Conservation (phyloP, 2,113 vertebrate species). For the Crotophaga sulcirostris region DNA sequence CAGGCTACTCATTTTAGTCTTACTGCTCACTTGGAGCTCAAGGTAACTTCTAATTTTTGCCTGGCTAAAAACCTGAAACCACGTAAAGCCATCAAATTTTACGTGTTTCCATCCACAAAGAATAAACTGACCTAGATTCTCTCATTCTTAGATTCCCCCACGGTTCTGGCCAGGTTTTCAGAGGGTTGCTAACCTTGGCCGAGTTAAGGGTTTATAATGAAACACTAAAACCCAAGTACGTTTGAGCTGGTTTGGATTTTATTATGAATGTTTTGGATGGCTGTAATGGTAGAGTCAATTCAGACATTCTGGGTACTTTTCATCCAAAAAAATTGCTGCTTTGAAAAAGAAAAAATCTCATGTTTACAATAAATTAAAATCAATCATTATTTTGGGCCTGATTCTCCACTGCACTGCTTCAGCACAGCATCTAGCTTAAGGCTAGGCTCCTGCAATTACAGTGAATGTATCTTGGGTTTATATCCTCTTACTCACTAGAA, state of each 20-base stretch:
- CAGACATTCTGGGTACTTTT: constrained; percentile 30
- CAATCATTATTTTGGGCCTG: constrained; percentile 34
- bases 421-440: constrained; percentile 15
- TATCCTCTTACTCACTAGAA: neutral
- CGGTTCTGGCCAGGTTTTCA: constrained; percentile 43
- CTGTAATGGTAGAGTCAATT: constrained; percentile 48
- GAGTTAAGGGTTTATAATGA: constrained; percentile 64
- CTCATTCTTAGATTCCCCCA: constrained; percentile 51
- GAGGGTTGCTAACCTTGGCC: constrained; percentile 64
- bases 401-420: constrained; percentile 14
- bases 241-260: constrained; percentile 59
- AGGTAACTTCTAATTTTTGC: neutral
- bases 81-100: neutral
- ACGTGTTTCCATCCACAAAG: constrained; percentile 52
- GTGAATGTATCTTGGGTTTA: neutral
- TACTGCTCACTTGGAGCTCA: neutral
- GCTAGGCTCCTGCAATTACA: neutral
- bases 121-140: constrained; percentile 57
- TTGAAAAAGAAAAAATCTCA: constrained; percentile 49
- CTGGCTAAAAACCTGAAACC: neutral
- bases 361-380: constrained; percentile 65
- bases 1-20: neutral
- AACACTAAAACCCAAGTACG: constrained; percentile 55
- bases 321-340: constrained; percentile 36
- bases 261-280: constrained; percentile 59